A percentile compares a stretch with the other conserved stretches of the same genome.
phyloP scores from a whole-genome alignment of 1,140 invertebrate genomes.

The Limonius californicus region DNA sequence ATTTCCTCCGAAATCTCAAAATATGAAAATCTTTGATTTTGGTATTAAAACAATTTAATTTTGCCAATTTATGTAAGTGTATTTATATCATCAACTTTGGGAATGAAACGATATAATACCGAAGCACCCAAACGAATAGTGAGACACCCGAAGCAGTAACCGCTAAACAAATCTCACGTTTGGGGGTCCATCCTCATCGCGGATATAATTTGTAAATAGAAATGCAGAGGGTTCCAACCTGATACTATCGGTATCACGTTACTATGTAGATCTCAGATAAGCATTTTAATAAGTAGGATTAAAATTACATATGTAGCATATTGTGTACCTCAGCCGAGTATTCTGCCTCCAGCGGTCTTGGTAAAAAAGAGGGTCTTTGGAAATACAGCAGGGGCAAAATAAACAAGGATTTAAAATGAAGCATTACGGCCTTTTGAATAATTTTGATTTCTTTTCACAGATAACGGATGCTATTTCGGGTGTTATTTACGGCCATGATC shows the following conservation, averaged over 20 bases:
- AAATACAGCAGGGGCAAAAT: constrained; percentile 6
- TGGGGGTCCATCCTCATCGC: constrained; percentile 21
- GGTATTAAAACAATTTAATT: no score
- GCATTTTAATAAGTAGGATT: constrained; percentile 31
- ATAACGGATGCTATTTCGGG: constrained; percentile 10
- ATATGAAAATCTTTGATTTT: no score
- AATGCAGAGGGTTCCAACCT: constrained; percentile 16
- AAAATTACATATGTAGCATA: constrained; percentile 30
- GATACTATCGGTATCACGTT: constrained; percentile 35
- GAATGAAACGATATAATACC: no score
- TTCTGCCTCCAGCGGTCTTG: not conserved
- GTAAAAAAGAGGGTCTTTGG: constrained; percentile 4
- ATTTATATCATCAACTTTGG: no score
- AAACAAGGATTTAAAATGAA: constrained; percentile 17
- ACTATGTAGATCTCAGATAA: constrained; percentile 29
- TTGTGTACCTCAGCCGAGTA: constrained; percentile 5
- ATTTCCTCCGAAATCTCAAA: no score
- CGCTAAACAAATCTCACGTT: constrained; percentile 22
- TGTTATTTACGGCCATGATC: no score
- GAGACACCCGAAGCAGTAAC: no score
- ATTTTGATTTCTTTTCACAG: constrained; percentile 24
- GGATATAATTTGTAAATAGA: constrained; percentile 21
- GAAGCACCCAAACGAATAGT: no score
- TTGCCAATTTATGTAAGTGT: no score
- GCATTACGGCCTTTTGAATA: constrained; percentile 23